Evolutionary conservation across 2,113 vertebrate species (phyloP).

Genomic region (Catharus bicknelli): DNA sequence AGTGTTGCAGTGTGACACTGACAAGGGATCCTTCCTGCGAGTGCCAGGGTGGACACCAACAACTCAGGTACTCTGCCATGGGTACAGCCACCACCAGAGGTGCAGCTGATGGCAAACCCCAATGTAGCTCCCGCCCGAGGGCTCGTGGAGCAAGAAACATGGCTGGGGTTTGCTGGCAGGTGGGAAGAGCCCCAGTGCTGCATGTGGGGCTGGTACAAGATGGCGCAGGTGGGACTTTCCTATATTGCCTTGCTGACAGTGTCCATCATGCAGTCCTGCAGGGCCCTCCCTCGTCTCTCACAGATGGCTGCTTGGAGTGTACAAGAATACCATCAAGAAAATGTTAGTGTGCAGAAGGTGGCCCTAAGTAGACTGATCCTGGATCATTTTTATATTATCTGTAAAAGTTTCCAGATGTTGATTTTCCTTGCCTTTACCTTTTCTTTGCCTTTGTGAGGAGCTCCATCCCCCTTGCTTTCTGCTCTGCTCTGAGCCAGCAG

Average conservation of each 20-base stretch:
- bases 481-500: background rate
- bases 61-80: background rate
- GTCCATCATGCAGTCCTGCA: no score
- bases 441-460: background rate
- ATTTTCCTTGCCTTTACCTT: background rate
- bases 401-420: background rate
- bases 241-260: background rate
- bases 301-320: background rate
- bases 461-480: background rate
- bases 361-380: background rate
- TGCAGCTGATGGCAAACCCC: background rate
- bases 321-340: background rate
- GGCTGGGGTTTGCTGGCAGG: fast-evolving
- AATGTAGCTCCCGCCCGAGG: fast-evolving
- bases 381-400: background rate
- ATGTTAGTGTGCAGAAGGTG: background rate
- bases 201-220: background rate
- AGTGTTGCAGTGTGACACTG: fast-evolving
- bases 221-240: background rate
- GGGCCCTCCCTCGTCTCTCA: background rate
- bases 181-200: fast-evolving
- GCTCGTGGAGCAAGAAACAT: fast-evolving
- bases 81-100: background rate
- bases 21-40: fast-evolving
- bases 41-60: fast-evolving